Evolutionary conservation across 1,140 invertebrate species (phyloP), one percentile per base, ranked within the genome.

Genomic region (Heliconius congener): DNA sequence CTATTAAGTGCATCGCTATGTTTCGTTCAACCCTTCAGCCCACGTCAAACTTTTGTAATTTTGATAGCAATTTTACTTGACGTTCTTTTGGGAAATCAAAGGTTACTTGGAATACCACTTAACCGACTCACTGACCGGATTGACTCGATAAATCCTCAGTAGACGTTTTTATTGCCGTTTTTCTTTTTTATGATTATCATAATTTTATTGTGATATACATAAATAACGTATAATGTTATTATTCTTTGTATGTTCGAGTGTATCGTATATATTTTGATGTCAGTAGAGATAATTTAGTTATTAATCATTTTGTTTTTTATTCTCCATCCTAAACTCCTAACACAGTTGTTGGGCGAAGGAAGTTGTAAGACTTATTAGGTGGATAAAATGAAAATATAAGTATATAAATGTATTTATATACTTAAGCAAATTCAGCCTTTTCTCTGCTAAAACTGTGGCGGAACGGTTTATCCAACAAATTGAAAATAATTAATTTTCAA

Each of bases 51-150:
- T 83, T 81, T 80, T 79, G 82, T 76, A 82, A 79, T 75, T 81
- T 34, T 75, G 60, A 76, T 75, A 76, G 76, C 76, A 71, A 78
- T 73, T 81, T 75, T 72, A 66, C 72, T 78, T 73, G 82, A 82
- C 82, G 80, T 81, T 83, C 82, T 83, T 82, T 82, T 83, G 84
- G 84, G 84, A 85, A 82, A 84, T 79, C 83, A 84, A 81, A 84
- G 82, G 82, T 83, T 81, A 85, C 84, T 83, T 71, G 80, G 80
- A 85, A 83, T 80, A 83, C 84, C 84, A 85, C 84, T 85, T 85
- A 85, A 79, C 79, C 74, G 73, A 74, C 50, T 78, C 78, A 46
- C 81, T 81, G 78, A 81, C 81, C 83, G 83, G 83, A 82, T 78
- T 80, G 79, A 84, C 77, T 84, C 83, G 78, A 84, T 84, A 84